Conservation (phyloP, 2,113 vertebrate species). For the Merops nubicus region DNA sequence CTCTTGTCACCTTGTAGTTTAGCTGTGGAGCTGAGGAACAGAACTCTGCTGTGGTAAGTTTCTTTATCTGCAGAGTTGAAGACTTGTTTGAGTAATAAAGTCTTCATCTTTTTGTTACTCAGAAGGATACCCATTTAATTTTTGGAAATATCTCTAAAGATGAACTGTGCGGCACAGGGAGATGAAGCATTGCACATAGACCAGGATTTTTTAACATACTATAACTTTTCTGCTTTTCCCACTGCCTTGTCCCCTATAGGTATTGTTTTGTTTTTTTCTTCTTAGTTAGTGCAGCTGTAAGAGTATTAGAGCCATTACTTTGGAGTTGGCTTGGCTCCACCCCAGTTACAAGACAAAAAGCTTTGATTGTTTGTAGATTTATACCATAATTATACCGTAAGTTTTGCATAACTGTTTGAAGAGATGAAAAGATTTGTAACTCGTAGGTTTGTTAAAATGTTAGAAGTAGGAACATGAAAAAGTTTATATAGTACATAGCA, state of each 20-base stretch:
- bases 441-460: not conserved
- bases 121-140: not conserved
- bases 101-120: not conserved
- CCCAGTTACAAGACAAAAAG: conserved; percentile 34
- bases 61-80: not conserved
- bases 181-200: not conserved
- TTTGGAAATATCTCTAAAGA: not conserved
- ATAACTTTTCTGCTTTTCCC: not conserved
- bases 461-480: conserved; percentile 15
- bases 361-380: conserved; percentile 31
- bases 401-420: conserved; percentile 53
- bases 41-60: not conserved
- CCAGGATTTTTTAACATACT: not conserved
- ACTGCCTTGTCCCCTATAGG: not conserved
- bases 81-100: not conserved
- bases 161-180: not conserved
- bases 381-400: not conserved
- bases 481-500: not conserved
- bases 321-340: not conserved
- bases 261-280: not conserved
- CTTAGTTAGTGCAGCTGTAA: not conserved
- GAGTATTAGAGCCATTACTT: not conserved
- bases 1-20: not conserved
- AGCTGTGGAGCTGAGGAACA: not conserved
- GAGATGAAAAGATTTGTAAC: conserved; percentile 46